Conservation (phyloP, 1,140 invertebrate genomes). For the Trissolcus basalis region DNA sequence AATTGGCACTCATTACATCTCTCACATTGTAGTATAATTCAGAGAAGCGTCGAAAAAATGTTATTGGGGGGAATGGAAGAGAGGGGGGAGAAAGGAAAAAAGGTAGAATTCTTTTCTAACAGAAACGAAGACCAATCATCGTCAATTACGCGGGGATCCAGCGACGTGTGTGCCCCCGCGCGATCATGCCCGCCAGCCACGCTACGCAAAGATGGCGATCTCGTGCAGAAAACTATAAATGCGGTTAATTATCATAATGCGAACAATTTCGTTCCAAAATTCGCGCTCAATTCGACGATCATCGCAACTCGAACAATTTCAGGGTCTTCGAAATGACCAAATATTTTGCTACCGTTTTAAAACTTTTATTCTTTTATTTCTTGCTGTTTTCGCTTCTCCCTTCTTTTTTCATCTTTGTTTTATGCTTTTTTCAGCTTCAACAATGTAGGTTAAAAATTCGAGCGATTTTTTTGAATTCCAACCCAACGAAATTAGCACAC, state of each 20-base stretch:
- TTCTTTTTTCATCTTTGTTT: no score
- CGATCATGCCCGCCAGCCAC: constrained; percentile 64
- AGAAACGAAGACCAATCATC: constrained; percentile 64
- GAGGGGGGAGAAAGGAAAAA: not conserved
- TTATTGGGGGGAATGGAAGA: constrained; percentile 12
- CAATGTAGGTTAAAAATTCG: no score
- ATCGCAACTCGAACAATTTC: constrained; percentile 7
- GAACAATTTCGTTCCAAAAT: constrained; percentile 26
- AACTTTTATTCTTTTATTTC: not conserved
- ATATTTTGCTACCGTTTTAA: not conserved
- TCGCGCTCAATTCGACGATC: constrained; percentile 23
- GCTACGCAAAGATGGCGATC: constrained; percentile 63
- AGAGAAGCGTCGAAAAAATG: constrained; percentile 48
- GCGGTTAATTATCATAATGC: constrained; percentile 56
- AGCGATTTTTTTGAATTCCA: no score
- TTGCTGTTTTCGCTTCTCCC: no score
- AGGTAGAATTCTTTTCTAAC: constrained; percentile 50
- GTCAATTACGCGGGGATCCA: constrained; percentile 66
- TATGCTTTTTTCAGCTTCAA: no score
- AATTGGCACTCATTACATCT: constrained; percentile 43
- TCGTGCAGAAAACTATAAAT: constrained; percentile 60
- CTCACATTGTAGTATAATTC: constrained; percentile 50
- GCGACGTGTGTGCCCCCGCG: constrained; percentile 61
- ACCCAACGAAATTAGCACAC: not conserved
- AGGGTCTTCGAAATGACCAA: not conserved